Evolutionary conservation across 2,888 invertebrate species (phyloP), one percentile per base, ranked within the genome.

Genomic region (Amphipyra tragopoginis): DNA sequence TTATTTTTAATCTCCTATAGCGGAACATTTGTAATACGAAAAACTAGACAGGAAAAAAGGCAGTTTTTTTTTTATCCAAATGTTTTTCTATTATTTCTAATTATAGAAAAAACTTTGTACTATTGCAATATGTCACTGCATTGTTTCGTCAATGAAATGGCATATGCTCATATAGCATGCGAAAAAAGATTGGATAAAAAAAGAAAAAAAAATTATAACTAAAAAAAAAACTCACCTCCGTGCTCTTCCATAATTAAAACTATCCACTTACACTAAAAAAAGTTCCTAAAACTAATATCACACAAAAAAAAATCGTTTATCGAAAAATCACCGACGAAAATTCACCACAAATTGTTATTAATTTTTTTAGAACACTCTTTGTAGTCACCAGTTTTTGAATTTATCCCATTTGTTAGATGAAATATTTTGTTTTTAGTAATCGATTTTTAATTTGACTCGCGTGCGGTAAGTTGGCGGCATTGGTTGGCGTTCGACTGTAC

Each of bases 221-320:
- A 43, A 13, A 63, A 69, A 58, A 43, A 42, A 13, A 53, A 77
- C 77, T 84, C 82, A 93, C 93, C 93, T 89, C 86, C 91, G 76
- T 92, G 88, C 71, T 93, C 93, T 73, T 92, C 93, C 93, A 93
- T 93, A 45, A 72, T 61, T 73, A 74, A 72, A 80, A 81, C 81
- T 75, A 82, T 65, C 70, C 72, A 77, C 76, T 81, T 69, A 79
- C 75, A 80, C 72, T 77, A 80, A 71, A 71, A 80, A 69, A 77
- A 82, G 87, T 88, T 90, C 88, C 91, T 92, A 65, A 77, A 77
- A 80, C 93, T 93, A 93, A 85, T 93, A 93, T 93, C 93, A 93
- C 93, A 92, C 92, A 77, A 70, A 65, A 64, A 59, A 43, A 81
- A 80, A 84, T 82, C 80, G 72, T 75, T 75, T 65, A 62, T 69